Evolutionary conservation across 2,797 vertebrate species (phyloP).

Genomic region (Argyrosomus regius): DNA sequence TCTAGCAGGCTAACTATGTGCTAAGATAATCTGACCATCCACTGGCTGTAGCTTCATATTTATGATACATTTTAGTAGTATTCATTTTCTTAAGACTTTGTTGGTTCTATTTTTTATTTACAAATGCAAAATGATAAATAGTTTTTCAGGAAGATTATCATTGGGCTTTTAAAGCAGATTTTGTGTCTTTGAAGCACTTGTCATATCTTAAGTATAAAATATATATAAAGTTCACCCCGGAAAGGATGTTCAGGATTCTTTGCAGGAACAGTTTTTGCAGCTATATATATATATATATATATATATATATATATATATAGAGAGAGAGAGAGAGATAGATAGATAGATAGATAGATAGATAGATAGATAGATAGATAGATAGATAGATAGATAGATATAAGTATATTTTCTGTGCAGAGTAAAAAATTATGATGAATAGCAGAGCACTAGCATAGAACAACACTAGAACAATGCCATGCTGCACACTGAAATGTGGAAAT

Average conservation of each 20-base stretch:
- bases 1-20: background rate
- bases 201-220: background rate
- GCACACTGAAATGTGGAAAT: background rate
- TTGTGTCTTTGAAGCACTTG: background rate
- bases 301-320: too few species aligned
- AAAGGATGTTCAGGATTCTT: constrained; percentile 8
- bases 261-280: background rate
- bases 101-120: background rate
- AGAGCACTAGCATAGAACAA: background rate
- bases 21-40: background rate
- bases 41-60: background rate
- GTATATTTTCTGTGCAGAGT: background rate
- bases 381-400: too few species aligned
- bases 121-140: background rate
- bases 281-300: too few species aligned
- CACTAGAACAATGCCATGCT: background rate
- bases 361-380: too few species aligned
- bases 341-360: too few species aligned
- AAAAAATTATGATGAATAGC: background rate
- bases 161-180: background rate
- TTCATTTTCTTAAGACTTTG: background rate
- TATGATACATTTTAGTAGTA: too few species aligned
- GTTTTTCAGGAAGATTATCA: background rate
- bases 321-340: too few species aligned
- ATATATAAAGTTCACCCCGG: background rate